Percentiles rank a stretch among this genome's conserved stretches.
phyloP scores from a whole-genome alignment of 2,888 invertebrate genomes.

The Craniophora ligustri region DNA sequence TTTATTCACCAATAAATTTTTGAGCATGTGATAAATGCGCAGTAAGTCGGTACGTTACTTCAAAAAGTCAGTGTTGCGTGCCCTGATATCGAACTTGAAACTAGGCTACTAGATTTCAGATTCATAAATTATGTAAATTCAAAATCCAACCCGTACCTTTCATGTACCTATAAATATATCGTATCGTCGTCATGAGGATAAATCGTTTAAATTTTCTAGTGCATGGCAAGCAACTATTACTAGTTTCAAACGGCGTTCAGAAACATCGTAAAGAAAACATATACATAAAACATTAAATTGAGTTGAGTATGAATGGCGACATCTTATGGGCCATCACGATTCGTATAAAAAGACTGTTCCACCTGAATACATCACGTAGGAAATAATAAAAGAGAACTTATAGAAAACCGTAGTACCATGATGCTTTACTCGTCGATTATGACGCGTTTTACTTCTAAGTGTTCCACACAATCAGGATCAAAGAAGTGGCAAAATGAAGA shows the following conservation, averaged over 20 bases:
- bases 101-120: too few relatives aligned
- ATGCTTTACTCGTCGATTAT: not conserved
- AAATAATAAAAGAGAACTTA: not conserved
- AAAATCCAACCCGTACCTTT: too few relatives aligned
- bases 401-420: not conserved
- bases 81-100: too few relatives aligned
- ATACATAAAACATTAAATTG: slow-evolving; percentile 1
- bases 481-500: not conserved
- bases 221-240: not conserved
- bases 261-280: slow-evolving; percentile 21
- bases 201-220: not conserved
- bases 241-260: not conserved
- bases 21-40: too few relatives aligned
- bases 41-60: too few relatives aligned
- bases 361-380: not conserved
- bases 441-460: not conserved
- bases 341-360: not conserved
- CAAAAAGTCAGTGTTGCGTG: too few relatives aligned
- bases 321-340: slow-evolving; percentile 3
- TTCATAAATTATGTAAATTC: too few relatives aligned
- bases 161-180: not conserved
- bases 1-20: too few relatives aligned
- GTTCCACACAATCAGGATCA: not conserved
- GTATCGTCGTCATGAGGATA: not conserved
- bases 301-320: slow-evolving; percentile 1